Evolutionary conservation across 35 echinoderm and acorn worm species (phyloP), one percentile per base, ranked within the genome.

Genomic region (Ptychodera flava): DNA sequence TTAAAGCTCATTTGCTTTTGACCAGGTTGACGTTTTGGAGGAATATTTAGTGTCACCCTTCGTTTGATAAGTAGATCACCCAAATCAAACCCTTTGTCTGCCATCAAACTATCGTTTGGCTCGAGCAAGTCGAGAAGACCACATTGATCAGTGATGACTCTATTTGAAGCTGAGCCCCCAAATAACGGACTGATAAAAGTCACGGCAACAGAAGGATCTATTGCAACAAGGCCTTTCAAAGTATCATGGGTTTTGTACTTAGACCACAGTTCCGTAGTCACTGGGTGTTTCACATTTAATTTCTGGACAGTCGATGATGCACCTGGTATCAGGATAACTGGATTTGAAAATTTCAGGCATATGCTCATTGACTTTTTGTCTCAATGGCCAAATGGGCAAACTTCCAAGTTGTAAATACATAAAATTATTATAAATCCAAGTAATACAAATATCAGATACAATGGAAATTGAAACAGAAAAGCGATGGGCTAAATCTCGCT

Each of bases 171-270:
- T 1, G 33, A 33, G 38, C 86, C 78, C n/a, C 33, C 77, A 80
- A 80, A 88, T 1, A 88, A 30, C 30, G 36, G 30, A 80, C 86
- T 88, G 14, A 88, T 79, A 88, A 80, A 88, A 28, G 86, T 88
- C 32, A 88, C 78, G 6, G 81, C 27, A 35, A 77, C 86, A 1
- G 28, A 34, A 0, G 86, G 86, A 0, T 77, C 35, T 36, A 88
- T 38, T 2, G 77, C 86, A 1, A 88, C 33, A 10, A 87, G 76
- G 32, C 53, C 6, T 32, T 87, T 86, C 28, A 78, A 33, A 34
- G 85, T 87, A 1, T 31, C 33, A 29, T 33, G n/a, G 2, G 75
- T 34, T 75, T 32, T 87, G 76, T 10, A 78, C 27, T 78, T 15
- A 27, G 53, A 16, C 33, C 36, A 87, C 0, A 87, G 29, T 30